Percentiles rank a stretch among this genome's conserved stretches.
Evolutionary conservation across 2,113 vertebrate species (phyloP).

Genomic region (Oreotrochilus melanogaster): DNA sequence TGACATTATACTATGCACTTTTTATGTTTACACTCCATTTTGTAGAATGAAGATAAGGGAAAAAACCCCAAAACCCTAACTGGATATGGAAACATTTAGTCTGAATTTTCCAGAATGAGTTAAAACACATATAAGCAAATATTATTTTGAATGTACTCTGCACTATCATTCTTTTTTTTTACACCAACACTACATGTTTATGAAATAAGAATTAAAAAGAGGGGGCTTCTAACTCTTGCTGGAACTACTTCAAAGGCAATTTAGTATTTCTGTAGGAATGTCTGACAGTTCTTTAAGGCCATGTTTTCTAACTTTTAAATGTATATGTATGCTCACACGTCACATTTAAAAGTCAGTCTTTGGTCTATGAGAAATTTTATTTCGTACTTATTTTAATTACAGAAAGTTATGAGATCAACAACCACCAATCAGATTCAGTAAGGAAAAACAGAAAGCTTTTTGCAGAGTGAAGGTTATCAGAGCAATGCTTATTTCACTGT

Average conservation of each 20-base stretch:
- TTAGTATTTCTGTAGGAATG: not conserved
- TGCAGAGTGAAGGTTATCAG: not conserved
- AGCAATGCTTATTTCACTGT: not conserved
- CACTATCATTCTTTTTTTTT: not conserved
- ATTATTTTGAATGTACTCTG: not conserved
- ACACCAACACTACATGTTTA: not conserved
- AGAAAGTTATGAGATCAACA: not conserved
- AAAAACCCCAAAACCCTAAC: not conserved
- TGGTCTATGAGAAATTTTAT: accelerated
- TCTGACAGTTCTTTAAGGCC: not conserved
- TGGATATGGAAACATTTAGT: not conserved
- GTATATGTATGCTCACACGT: not conserved
- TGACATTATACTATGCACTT: not conserved
- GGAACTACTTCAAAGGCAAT: not conserved
- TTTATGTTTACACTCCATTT: not conserved
- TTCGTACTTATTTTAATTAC: not conserved
- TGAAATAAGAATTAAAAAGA: not conserved
- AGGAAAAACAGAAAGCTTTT: not conserved
- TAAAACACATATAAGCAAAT: not conserved
- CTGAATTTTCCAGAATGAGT: not conserved
- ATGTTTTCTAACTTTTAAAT: not conserved
- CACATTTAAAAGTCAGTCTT: not conserved
- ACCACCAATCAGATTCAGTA: not conserved
- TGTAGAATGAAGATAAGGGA: not conserved
- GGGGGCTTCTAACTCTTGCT: not conserved